These are phyloP conservation scores for Ceyx melanurus DNA, from an alignment of 2,113 vertebrate species.

Conservation along the genomic window DNA sequence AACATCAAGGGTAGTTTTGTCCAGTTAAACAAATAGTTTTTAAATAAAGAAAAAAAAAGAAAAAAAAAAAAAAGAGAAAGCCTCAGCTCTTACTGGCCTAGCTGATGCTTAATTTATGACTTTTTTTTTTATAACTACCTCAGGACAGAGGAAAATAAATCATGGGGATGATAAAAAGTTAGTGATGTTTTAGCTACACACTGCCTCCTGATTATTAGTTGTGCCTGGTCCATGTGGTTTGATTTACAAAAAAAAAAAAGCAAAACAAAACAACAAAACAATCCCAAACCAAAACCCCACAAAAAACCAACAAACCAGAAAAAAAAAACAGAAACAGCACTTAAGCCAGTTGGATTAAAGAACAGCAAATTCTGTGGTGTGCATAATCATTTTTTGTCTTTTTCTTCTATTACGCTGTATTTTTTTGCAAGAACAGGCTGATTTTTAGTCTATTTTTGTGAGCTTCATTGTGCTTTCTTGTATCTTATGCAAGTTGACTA, in stretches of 20 bases:
- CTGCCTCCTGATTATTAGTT: conserved; percentile 78
- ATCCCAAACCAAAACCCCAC: conserved; percentile 33
- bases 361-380: conserved; percentile 83
- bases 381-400: conserved; percentile 82
- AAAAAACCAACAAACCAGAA: conserved; percentile 8
- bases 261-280: conserved; percentile 44
- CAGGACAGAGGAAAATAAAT: conserved; percentile 81
- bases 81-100: conserved; percentile 67
- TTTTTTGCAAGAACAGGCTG: conserved; percentile 80
- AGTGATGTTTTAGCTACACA: conserved; percentile 80
- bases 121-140: conserved; percentile 80
- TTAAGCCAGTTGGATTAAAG: conserved; percentile 74
- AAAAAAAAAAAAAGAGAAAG: conserved; percentile 27
- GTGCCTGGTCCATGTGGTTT: conserved; percentile 79
- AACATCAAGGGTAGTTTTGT: conserved; percentile 79
- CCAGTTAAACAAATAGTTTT: conserved; percentile 69
- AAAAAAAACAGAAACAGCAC: conserved; percentile 63
- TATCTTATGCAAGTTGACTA: conserved; percentile 88
- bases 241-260: conserved; percentile 63
- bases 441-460: conserved; percentile 86
- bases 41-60: conserved; percentile 31
- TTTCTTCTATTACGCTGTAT: conserved; percentile 76
- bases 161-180: conserved; percentile 72
- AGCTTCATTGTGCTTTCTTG: conserved; percentile 84
- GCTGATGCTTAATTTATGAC: conserved; percentile 72